phyloP scores from a whole-genome alignment of 2,797 vertebrate species.

The Chrosomus eos region DNA sequence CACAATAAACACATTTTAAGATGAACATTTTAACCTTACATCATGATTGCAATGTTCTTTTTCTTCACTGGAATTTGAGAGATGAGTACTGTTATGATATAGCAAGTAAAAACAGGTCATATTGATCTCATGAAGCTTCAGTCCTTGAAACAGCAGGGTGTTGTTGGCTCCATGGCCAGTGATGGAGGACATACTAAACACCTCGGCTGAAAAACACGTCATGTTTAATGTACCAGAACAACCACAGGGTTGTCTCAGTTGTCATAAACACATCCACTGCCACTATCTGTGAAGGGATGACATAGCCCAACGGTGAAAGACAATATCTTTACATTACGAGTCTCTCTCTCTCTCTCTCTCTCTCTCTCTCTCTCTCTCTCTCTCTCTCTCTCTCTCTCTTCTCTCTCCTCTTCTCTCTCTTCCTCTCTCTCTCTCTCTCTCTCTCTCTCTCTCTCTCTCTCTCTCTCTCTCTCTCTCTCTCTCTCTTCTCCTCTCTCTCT shows the following conservation, averaged over 20 bases:
- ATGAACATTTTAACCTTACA: not conserved
- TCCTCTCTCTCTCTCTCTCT: too few relatives aligned
- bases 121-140: not conserved
- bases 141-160: not conserved
- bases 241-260: not conserved
- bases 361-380: too few relatives aligned
- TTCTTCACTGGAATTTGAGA: not conserved
- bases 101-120: not conserved
- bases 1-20: not conserved
- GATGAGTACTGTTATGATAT: not conserved
- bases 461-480: too few relatives aligned
- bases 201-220: not conserved
- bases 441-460: too few relatives aligned
- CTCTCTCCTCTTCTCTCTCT: too few relatives aligned
- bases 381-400: too few relatives aligned
- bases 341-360: too few relatives aligned
- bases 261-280: not conserved
- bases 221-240: slow-evolving; percentile 3
- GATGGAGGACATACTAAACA: not conserved
- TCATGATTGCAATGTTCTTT: not conserved
- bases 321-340: not conserved
- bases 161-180: not conserved
- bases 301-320: not conserved
- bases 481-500: too few relatives aligned
- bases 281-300: not conserved